phyloP scores from a whole-genome alignment of 92 coral and sea anemone species.

The Parazoanthus atlanticus region DNA sequence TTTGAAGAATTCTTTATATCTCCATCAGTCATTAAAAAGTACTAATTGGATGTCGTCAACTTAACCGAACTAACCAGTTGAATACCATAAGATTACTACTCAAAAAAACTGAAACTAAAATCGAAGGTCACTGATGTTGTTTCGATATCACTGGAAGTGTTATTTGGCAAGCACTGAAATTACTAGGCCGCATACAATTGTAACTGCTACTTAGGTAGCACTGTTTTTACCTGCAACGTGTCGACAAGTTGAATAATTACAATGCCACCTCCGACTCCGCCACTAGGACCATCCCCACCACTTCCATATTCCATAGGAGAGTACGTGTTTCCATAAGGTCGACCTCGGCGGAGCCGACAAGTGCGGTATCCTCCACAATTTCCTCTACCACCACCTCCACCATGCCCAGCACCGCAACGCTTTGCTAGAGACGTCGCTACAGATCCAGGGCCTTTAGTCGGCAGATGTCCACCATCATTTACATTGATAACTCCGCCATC shows the following conservation, averaged over 20 bases:
- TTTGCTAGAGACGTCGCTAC: conserved; percentile 59
- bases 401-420: conserved; percentile 80
- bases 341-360: conserved; percentile 62
- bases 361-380: conserved; percentile 63
- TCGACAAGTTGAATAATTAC: conserved; percentile 55
- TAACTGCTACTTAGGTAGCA: neutral
- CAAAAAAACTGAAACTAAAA: too few relatives aligned
- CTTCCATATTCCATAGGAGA: conserved; percentile 67
- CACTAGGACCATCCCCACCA: conserved; percentile 65
- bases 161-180: neutral
- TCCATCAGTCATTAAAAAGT: too few relatives aligned
- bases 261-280: conserved; percentile 77
- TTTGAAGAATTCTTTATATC: too few relatives aligned
- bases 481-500: conserved; percentile 66
- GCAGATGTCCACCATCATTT: conserved; percentile 57
- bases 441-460: conserved; percentile 62
- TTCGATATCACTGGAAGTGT: neutral
- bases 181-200: neutral
- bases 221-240: conserved; percentile 56
- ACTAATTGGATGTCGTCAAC: too few relatives aligned
- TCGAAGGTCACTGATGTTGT: too few relatives aligned
- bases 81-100: too few relatives aligned
- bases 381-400: conserved; percentile 73
- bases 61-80: too few relatives aligned
- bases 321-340: conserved; percentile 66